Base-by-base conservation (phyloP, 2,797 vertebrate species). In the Parauchenoglanis punctatus region DNA sequence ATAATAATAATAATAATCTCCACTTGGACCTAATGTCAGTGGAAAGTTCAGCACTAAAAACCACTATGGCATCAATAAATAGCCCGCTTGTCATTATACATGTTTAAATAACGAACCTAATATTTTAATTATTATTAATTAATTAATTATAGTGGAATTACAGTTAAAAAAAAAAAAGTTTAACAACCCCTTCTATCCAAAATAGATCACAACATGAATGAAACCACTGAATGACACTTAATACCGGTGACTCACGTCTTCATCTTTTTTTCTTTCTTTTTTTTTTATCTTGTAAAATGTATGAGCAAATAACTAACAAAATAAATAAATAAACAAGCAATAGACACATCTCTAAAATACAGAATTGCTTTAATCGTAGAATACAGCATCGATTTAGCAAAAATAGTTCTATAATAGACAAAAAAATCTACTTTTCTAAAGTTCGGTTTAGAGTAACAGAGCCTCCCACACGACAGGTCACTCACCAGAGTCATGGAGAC, bases 391-490 rank as follows among this genome's bases (percentile, higher is more conserved):
- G 89, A 86, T 91, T 93, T 94, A 93, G 93, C 93, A 94, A 95
- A 95, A 95, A 95, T 95, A 95, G 92, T 93, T 94, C 92, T 94
- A 93, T 94, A 88, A 92, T 94, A 93, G 93, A 95, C 92, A 94
- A 94, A 88, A 7, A 67, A 82, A 94, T 91, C 89, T 91, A 93
- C 93, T 92, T 92, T 89, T 46, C 35, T 83, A 91, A 90, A 92
- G 88, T 93, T 89, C 90, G 89, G 89, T 92, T 92, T 90, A 90
- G 89, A 89, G 90, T 91, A 93, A 93, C 91, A 91, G 90, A 92
- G 84, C 90, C 85, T 92, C 90, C 87, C 87, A 86, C 87, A 89
- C 88, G 86, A 77, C 52, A 72, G 52, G 63, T 86, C 88, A 77
- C 49, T 44, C 84, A 85, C 31, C 68, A 65, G 28, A 82, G 84